phyloP scores from a whole-genome alignment of 2,888 invertebrate genomes.

The Xanthorhoe spadicearia region DNA sequence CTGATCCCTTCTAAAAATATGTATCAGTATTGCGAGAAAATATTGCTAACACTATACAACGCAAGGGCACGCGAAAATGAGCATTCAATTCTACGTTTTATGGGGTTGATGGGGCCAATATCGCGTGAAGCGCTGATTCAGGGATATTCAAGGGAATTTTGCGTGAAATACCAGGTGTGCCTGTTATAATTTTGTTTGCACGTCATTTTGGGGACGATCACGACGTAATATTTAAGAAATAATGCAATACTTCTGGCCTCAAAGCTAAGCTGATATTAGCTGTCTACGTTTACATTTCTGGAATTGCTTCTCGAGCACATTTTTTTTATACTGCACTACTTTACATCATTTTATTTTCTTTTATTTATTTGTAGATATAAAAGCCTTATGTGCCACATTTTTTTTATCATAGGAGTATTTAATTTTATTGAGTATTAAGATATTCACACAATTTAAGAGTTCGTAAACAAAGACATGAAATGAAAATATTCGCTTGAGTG shows the following conservation, averaged over 20 bases:
- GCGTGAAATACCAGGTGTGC: slow-evolving; percentile 65
- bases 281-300: not conserved
- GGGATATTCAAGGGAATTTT: slow-evolving; percentile 60
- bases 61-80: slow-evolving; percentile 59
- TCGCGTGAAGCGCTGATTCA: slow-evolving; percentile 61
- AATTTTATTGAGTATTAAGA: too few species aligned
- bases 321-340: too few species aligned
- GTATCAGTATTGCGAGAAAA: slow-evolving; percentile 76
- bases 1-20: slow-evolving; percentile 81
- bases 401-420: too few species aligned
- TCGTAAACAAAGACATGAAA: too few species aligned
- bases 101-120: slow-evolving; percentile 54
- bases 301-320: not conserved
- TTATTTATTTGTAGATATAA: too few species aligned
- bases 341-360: too few species aligned
- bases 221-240: slow-evolving; percentile 34
- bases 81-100: slow-evolving; percentile 63
- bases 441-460: too few species aligned
- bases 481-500: not conserved
- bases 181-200: slow-evolving; percentile 59
- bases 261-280: not conserved
- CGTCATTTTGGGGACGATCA: slow-evolving; percentile 50
- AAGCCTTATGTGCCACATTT: too few species aligned
- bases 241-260: slow-evolving; percentile 4
- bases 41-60: slow-evolving; percentile 53